Evolutionary conservation across 2,113 vertebrate species (phyloP).

Genomic region (Arenaria interpres): DNA sequence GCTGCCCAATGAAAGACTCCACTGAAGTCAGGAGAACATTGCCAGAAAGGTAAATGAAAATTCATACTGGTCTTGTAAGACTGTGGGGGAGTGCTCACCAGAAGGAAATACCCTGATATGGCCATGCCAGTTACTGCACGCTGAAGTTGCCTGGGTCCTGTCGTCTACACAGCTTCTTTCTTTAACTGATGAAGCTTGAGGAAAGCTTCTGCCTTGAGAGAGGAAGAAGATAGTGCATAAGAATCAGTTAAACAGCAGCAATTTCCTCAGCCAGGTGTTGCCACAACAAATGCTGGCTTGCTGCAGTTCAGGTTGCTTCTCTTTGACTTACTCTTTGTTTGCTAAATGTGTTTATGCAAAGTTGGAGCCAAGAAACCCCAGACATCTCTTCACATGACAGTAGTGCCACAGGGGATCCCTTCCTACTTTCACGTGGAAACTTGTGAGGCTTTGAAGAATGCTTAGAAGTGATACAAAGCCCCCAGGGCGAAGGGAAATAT

Average conservation of each 20-base stretch:
- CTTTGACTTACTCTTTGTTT: not conserved
- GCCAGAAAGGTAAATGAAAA: not conserved
- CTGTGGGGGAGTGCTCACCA: not conserved
- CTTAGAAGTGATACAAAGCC: not conserved
- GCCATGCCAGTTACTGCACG: accelerated
- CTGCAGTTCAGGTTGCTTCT: not conserved
- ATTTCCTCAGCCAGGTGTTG: not conserved
- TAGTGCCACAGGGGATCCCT: not conserved
- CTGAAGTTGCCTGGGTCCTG: not conserved
- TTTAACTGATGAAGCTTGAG: not conserved
- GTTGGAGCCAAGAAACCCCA: not conserved
- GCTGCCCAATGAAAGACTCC: not conserved
- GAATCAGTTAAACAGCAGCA: not conserved
- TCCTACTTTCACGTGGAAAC: not conserved
- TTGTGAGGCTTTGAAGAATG: not conserved
- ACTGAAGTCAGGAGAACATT: not conserved
- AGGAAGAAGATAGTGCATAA: not conserved
- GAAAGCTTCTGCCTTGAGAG: not conserved
- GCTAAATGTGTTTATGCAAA: not conserved
- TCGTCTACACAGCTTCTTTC: not conserved
- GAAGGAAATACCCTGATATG: not conserved
- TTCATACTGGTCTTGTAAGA: not conserved
- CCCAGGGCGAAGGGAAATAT: not conserved
- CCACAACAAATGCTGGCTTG: not conserved
- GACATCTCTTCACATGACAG: not conserved